phyloP scores from a whole-genome alignment of 2,797 vertebrate species.

The Sciurus vulgaris region DNA sequence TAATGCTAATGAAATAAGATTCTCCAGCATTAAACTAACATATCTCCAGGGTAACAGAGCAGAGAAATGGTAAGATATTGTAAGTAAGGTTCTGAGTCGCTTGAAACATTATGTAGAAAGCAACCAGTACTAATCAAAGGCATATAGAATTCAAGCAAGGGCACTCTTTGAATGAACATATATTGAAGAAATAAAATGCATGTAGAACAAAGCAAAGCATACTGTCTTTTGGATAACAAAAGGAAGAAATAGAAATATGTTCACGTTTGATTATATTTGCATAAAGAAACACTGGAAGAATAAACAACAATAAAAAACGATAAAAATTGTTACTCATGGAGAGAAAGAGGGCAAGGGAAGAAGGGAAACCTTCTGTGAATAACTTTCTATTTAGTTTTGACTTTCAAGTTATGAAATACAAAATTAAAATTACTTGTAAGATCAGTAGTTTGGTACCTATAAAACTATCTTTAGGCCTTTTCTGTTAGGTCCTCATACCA shows the following conservation, averaged over 20 bases:
- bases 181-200: constrained; percentile 22
- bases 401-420: constrained; percentile 40
- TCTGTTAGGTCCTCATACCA: not conserved
- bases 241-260: not conserved
- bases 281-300: constrained; percentile 31
- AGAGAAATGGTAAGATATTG: constrained; percentile 56
- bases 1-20: constrained; percentile 37
- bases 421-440: constrained; percentile 42
- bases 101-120: constrained; percentile 46
- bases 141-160: constrained; percentile 42
- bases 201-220: constrained; percentile 27
- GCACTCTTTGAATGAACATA: constrained; percentile 39
- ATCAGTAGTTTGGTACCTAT: not conserved
- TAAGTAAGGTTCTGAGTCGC: constrained; percentile 53
- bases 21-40: constrained; percentile 56
- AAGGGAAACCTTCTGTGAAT: not conserved
- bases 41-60: constrained; percentile 67
- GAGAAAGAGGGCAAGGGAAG: not conserved
- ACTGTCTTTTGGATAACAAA: constrained; percentile 20
- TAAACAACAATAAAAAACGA: not conserved
- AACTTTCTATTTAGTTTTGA: constrained; percentile 2
- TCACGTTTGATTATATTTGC: constrained; percentile 28
- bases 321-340: constrained; percentile 5
- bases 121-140: constrained; percentile 56
- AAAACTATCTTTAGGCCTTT: not conserved